These are phyloP conservation scores for Sander lucioperca DNA, from an alignment of 2,113 vertebrate species.

Conservation along the genomic window DNA sequence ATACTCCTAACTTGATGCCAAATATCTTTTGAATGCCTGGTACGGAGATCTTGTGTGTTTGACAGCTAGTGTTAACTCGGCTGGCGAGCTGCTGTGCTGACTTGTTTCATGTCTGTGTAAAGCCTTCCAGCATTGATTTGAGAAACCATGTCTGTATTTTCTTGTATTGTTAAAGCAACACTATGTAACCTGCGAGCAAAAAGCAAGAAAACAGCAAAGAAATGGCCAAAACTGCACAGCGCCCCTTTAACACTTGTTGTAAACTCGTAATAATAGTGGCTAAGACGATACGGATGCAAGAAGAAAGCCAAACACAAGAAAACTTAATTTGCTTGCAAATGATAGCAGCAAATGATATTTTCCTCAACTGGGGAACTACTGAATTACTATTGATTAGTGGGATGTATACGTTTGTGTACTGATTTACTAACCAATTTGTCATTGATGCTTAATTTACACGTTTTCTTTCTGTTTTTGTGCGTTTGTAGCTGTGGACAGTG, in stretches of 20 bases:
- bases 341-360: neutral
- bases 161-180: neutral
- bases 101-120: neutral
- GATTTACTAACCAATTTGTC: neutral
- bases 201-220: too few relatives aligned
- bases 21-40: neutral
- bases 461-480: neutral
- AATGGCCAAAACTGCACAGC: too few relatives aligned
- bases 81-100: neutral
- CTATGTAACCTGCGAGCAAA: too few relatives aligned
- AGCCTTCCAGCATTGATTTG: neutral
- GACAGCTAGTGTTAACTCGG: neutral
- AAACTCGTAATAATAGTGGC: neutral
- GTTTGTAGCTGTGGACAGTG: constrained; percentile 94
- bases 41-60: neutral
- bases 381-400: neutral
- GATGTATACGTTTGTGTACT: neutral
- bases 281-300: neutral
- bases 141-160: neutral
- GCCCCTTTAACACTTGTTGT: neutral
- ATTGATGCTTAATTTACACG: neutral
- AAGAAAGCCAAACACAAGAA: neutral
- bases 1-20: neutral
- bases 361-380: neutral
- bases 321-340: neutral